Evolutionary conservation across 2,113 vertebrate genomes (phyloP), one percentile per base, ranked within the genome.

Genomic region (Chaenogobius annularis): DNA sequence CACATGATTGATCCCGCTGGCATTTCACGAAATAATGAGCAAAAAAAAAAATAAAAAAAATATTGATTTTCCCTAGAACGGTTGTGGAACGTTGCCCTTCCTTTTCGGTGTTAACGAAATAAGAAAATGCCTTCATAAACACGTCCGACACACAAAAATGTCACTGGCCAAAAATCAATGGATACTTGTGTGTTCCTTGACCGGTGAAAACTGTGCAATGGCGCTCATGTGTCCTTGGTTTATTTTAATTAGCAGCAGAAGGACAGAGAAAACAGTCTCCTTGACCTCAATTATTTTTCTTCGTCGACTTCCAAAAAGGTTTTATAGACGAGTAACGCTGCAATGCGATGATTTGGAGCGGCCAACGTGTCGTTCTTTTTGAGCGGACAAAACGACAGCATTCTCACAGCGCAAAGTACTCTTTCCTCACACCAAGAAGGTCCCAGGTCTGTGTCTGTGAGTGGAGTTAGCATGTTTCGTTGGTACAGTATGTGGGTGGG

Each of bases 161-260:
- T 43, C 61, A 63, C 61, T 63, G 61, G 10, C 8, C 17, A 63
- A 15, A 63, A 43, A 63, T 63, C 61, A 43, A 63, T 63, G 37
- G 61, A n/a, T 10, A n/a, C 31, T n/a, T n/a, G 17, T 10, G 17
- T 40, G 58, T 43, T n/a, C 61, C 22, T 23, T 43, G 35, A 35
- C 61, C 58, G 10, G 23, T 61, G 23, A 61, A 54, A 22, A 55
- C 54, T 11, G 54, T 55, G 20, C 54, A 10, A 35, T 3, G 58
- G 14, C 58, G 2, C 1, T 35, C 26, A 19, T 35, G 26, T 17
- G 26, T 15, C 26, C 23, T 61, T 3, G 11, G 26, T 23, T 1
- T 61, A 35, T 35, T 61, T 61, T 61, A 35, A 61, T 61, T 35
- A 37, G 58, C 26, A 8, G 26, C 26, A 35, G 26, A 61, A 17